Percentiles rank a stretch among this genome's conserved stretches.
Evolutionary conservation across 2,797 vertebrate species (phyloP).

Genomic region (Danio aesculapii): DNA sequence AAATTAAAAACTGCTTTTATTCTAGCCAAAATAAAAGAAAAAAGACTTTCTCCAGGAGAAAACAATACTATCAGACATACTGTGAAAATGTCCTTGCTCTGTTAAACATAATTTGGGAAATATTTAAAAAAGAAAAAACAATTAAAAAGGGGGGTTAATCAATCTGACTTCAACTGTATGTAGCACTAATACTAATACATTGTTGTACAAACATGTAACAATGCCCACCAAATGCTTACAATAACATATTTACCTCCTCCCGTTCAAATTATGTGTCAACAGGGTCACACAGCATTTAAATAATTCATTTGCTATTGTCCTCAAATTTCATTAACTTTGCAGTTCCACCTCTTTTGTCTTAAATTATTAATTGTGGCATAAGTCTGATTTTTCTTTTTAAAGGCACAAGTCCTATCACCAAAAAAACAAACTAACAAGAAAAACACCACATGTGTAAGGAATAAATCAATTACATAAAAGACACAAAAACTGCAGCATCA

Average conservation of each 20-base stretch:
- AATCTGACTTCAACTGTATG: no score
- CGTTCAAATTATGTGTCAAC: not conserved
- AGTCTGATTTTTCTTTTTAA: not conserved
- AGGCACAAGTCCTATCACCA: not conserved
- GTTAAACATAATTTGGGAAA: no score
- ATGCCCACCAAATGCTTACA: not conserved
- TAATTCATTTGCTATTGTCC: slow-evolving; percentile 22
- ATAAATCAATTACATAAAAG: not conserved
- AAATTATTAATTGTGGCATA: slow-evolving; percentile 10
- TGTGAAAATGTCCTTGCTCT: no score
- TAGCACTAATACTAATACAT: no score
- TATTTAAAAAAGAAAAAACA: no score
- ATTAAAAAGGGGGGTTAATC: no score
- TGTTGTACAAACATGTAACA: not conserved
- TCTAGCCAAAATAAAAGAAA: no score
- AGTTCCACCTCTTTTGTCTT: not conserved
- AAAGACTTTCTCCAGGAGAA: no score
- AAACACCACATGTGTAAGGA: not conserved
- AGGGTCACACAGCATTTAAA: slow-evolving; percentile 7
- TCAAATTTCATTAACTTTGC: slow-evolving; percentile 18
- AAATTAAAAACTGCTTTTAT: no score
- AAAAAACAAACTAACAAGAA: not conserved
- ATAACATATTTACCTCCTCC: no score
- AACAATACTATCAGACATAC: no score
- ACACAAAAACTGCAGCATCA: not conserved